Evolutionary conservation across 2,113 vertebrate species (phyloP).

Genomic region (Callorhinus ursinus): DNA sequence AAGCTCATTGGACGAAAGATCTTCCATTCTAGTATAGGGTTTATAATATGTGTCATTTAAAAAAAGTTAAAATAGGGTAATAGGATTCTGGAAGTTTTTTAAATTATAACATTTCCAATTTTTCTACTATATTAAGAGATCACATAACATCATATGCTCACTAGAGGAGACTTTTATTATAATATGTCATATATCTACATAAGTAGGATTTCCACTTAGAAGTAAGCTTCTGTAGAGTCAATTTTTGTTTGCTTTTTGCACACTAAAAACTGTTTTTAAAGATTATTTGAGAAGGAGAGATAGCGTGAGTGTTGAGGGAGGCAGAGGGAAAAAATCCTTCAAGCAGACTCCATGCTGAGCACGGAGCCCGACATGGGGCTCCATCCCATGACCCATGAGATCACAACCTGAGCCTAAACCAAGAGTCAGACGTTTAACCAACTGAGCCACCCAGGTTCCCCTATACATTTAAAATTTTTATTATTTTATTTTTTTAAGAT

Average conservation of each 20-base stretch:
- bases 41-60: slow-evolving; percentile 5
- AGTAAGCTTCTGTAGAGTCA: background rate
- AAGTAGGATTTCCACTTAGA: slow-evolving; percentile 22
- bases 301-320: too few relatives aligned
- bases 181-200: background rate
- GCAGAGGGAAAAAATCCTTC: too few relatives aligned
- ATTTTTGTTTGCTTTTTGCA: background rate
- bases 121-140: background rate
- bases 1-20: background rate
- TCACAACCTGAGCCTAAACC: too few relatives aligned
- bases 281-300: too few relatives aligned
- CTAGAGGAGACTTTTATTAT: background rate
- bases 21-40: background rate
- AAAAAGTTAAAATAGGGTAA: background rate
- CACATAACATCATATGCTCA: background rate
- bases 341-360: too few relatives aligned
- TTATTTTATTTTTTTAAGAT: too few relatives aligned
- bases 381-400: too few relatives aligned
- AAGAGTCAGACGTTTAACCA: too few relatives aligned
- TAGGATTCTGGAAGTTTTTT: background rate
- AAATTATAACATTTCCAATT: background rate
- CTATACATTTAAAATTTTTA: background rate
- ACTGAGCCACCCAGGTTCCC: too few relatives aligned
- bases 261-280: background rate
- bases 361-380: too few relatives aligned